phyloP scores from a whole-genome alignment of 2,797 vertebrate species.

The Melanotaenia nigrans region DNA sequence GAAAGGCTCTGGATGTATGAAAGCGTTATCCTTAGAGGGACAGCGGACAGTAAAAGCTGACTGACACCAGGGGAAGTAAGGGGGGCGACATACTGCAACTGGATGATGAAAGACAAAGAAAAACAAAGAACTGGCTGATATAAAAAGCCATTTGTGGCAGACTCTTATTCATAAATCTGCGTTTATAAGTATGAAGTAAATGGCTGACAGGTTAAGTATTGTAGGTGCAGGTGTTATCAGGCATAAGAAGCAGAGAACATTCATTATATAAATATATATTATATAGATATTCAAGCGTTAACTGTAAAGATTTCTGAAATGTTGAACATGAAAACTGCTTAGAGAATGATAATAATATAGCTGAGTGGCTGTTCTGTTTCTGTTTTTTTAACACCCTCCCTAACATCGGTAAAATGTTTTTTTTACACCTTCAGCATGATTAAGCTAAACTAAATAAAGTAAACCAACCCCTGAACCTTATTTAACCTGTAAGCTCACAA shows the following conservation, averaged over 20 bases:
- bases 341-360: constrained; percentile 23
- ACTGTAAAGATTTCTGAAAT: constrained; percentile 18
- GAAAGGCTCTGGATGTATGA: constrained; percentile 36
- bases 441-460: not conserved
- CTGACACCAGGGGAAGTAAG: constrained; percentile 43
- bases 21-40: constrained; percentile 31
- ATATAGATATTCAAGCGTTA: not conserved
- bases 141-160: constrained; percentile 20
- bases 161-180: not conserved
- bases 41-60: constrained; percentile 40
- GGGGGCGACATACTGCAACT: constrained; percentile 23
- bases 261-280: too few relatives aligned
- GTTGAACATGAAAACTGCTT: constrained; percentile 18
- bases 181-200: constrained; percentile 27
- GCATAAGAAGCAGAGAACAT: constrained; percentile 1
- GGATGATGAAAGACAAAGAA: constrained; percentile 20
- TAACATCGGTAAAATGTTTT: too few relatives aligned
- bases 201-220: constrained; percentile 7
- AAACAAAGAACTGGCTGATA: constrained; percentile 20
- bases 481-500: not conserved
- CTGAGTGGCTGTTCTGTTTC: constrained; percentile 15
- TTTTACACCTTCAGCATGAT: too few relatives aligned
- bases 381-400: not conserved
- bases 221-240: not conserved
- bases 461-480: not conserved